Evolutionary conservation across 2,888 invertebrate genomes (phyloP), one percentile per base, ranked within the genome.

Genomic region (Parascotia fuliginaria): DNA sequence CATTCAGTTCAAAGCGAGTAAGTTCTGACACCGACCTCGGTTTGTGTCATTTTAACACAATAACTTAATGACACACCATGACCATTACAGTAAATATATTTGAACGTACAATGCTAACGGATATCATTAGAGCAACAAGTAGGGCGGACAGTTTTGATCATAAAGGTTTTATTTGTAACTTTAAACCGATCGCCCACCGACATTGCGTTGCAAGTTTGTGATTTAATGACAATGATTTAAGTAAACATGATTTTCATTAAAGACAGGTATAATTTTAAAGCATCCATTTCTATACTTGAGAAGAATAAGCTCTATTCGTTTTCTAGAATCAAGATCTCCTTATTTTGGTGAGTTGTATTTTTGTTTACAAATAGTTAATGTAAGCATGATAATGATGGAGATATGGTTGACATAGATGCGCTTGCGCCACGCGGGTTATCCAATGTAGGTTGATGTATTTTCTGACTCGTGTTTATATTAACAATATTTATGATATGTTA

Each of bases 71-170:
- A 9, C 40, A 32, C 24, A 19, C 12, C 29, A 40, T 53, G 38
- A 33, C 55, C 55, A 62, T 59, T 59, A 36, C 33, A 19, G 49
- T 65, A 42, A 42, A 54, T 59, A 49, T 52, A 55, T 58, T 58
- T 61, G 52, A 48, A 31, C 38, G 13, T 33, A 60, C 66, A 66
- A 63, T 60, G 45, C 54, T 37, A 66, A 54, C 65, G 65, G 65
- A 66, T 66, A 63, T 66, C 45, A 60, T 66, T 63, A 66, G 15
- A 11, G 41, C 63, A 52, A 40, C 51, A 66, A 66, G 53, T 66
- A 66, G 65, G 63, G 63, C 65, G 57, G 32, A 52, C 42, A 11
- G 43, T 60, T 33, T 54, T 49, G 42, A 49, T 52, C 52, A 33
- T 49, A 48, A 53, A 51, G 48, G 52, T 48, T 49, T 44, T 44